Base-by-base conservation (phyloP, 2,113 vertebrate genomes). In the Prunella himalayana region DNA sequence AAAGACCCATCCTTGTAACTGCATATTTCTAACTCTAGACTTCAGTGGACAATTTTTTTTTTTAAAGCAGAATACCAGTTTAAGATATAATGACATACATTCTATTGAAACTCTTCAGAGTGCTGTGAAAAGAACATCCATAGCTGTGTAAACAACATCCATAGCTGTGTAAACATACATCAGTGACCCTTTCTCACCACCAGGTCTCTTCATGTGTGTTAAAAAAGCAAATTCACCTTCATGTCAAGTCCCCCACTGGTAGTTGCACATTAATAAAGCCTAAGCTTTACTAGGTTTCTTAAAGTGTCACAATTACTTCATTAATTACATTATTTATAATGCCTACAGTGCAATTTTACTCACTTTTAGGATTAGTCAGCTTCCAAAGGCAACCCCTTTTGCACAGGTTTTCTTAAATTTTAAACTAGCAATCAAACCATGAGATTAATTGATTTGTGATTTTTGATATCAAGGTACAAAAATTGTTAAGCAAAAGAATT, bases 211-310 rank as follows among this genome's bases (percentile, higher is more conserved):
- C 6, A 28, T 9, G 17, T 5, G 12, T n/a, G 59, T 80, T 49
- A 71, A 28, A 19, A 81, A 71, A 37, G 4, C 10, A 70, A n/a
- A 59, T 82, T 63, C 33, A 82, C 3, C 9, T 14, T 24, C 1
- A 0, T 49, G 4, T 7, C 1, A 0, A 82, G 8, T 35, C 18
- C 33, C 86, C 24, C 22, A 19, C 6, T 56, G 31, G 7, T 13
- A 76, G 27, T 10, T 21, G 22, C 2, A 3, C 21, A 37, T 33
- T 39, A 59, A 27, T 35, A 42, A 77, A 65, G 7, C 15, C 33
- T 18, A 63, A 82, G 8, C 2, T 47, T 75, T 45, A 59, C 17
- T 45, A 70, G 18, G 13, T 50, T 49, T 68, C 30, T 44, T 45
- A 10, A 65, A 65, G 22, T 51, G 7, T 17, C 35, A 56, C 3